These are phyloP conservation scores for Leuciscus waleckii DNA, from an alignment of 2,797 vertebrate species.

Conservation along the genomic window DNA sequence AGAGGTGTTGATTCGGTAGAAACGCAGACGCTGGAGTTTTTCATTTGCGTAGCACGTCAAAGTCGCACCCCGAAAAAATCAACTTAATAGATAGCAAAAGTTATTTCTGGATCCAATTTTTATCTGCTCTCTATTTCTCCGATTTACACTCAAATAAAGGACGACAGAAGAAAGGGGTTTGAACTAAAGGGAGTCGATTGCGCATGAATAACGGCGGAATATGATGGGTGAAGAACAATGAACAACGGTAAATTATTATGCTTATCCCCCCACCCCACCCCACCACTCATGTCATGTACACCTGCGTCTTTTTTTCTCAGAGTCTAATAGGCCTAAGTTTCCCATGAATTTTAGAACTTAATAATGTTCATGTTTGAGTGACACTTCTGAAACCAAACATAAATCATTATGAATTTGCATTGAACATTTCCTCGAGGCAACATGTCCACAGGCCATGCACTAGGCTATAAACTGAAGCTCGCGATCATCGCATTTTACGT, in stretches of 20 bases:
- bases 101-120: conserved; percentile 46
- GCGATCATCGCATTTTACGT: conserved; percentile 44
- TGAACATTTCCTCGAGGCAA: conserved; percentile 48
- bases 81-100: conserved; percentile 27
- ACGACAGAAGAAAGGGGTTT: conserved; percentile 39
- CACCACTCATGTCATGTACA: neutral
- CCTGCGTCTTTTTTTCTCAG: neutral
- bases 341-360: conserved; percentile 40
- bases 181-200: conserved; percentile 47
- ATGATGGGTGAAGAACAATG: neutral
- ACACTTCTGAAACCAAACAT: conserved; percentile 57
- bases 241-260: neutral
- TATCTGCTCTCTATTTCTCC: neutral
- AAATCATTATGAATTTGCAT: conserved; percentile 53
- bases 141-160: conserved; percentile 26
- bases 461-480: conserved; percentile 40
- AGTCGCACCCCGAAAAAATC: neutral
- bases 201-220: neutral
- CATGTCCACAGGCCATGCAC: conserved; percentile 58
- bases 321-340: neutral
- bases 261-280: no score
- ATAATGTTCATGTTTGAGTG: conserved; percentile 46
- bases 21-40: conserved; percentile 5
- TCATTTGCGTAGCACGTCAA: conserved; percentile 8
- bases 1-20: neutral